Conservation (phyloP, 2,797 vertebrate species). For the Merluccius polli region DNA sequence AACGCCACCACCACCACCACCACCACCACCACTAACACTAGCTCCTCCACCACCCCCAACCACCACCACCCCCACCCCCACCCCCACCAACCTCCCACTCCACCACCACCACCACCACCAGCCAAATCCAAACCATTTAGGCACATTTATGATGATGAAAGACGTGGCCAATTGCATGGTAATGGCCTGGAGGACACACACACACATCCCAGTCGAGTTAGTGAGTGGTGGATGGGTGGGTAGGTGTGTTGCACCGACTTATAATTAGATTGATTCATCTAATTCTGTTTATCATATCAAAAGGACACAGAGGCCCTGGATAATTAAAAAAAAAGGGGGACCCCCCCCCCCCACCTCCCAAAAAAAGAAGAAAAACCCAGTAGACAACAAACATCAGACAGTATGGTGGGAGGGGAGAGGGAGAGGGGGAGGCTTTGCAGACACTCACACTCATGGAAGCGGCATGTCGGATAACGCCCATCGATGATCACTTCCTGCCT, state of each 20-base stretch:
- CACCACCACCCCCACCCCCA: no score
- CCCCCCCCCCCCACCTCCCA: no score
- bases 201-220: conserved; percentile 9
- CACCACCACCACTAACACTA: conserved; percentile 44
- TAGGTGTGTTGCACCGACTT: neutral
- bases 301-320: neutral
- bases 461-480: no score
- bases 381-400: neutral
- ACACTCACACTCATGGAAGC: no score
- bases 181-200: conserved; percentile 59
- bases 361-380: neutral
- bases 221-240: no score
- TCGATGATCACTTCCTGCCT: no score
- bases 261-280: neutral
- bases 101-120: conserved; percentile 9
- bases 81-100: conserved; percentile 6
- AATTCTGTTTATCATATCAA: conserved; percentile 30
- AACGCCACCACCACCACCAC: no score
- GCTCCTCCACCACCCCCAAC: conserved; percentile 48
- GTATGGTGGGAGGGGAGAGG: no score
- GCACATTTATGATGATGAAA: conserved; percentile 75
- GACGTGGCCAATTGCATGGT: conserved; percentile 62
- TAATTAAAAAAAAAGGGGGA: neutral
- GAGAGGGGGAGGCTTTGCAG: no score
- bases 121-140: conserved; percentile 62